Evolutionary conservation across 2,113 vertebrate genomes (phyloP), one percentile per base, ranked within the genome.

Genomic region (Pao palembangensis): DNA sequence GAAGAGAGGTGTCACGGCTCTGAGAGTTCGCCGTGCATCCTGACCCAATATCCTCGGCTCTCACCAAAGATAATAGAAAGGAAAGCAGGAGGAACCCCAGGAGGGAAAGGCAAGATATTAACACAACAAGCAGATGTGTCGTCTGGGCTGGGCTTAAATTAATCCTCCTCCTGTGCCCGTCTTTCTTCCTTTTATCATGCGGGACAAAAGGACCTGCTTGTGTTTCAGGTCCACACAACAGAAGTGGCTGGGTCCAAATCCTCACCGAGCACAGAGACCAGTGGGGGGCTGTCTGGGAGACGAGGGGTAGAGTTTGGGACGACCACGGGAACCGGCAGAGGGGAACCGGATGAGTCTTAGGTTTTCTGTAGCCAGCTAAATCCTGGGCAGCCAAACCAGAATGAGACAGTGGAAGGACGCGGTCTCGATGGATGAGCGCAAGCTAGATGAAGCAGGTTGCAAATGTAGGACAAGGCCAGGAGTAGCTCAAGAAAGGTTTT

Each of bases 61-160:
- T 79, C 68, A 78, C 74, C 76, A 64, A 70, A 78, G 77, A 86
- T 81, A 85, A 87, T 81, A 17, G 73, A 81, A 75, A 77, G 28
- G 48, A 83, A 80, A 77, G 78, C 65, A 71, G 75, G 65, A 65
- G 64, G 82, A 85, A 78, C 80, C 71, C 73, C 69, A 8, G 83
- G 79, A 73, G 84, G 76, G 61, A 61, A 63, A 53, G 74, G 71
- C 69, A 65, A 82, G 76, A 84, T 75, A 81, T 60, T 55, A 51
- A 75, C 84, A 79, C 81, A 80, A 82, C 81, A 80, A 90, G 92
- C 86, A 92, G 88, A 87, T 88, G 85, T 87, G 80, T 88, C 69
- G 68, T 87, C 89, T 93, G 90, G 91, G 85, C 83, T 78, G 75
- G 52, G 90, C 92, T 92, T 88, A 91, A 88, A 91, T 89, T 75